These are phyloP conservation scores for Hylyphantes graminicola DNA, from an alignment of 1,140 invertebrate species.

Conservation along the genomic window DNA sequence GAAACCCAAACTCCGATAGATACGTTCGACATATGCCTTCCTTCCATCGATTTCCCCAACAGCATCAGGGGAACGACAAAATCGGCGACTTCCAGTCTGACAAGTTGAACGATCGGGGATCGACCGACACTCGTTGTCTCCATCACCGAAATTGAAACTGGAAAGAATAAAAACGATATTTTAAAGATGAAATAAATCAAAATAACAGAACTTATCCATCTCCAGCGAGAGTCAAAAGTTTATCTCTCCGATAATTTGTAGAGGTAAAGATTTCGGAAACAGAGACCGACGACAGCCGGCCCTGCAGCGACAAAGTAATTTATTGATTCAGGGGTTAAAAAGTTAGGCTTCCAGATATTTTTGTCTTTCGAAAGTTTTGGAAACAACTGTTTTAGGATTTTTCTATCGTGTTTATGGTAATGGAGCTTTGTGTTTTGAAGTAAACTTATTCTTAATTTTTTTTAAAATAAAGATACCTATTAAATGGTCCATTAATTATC, in stretches of 20 bases:
- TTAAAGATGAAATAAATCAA: constrained; percentile 46
- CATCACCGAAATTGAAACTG: constrained; percentile 21
- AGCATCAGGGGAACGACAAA: neutral
- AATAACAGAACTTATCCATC: constrained; percentile 33
- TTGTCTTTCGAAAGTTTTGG: too few species aligned
- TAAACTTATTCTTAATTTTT: too few species aligned
- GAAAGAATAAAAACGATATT: constrained; percentile 39
- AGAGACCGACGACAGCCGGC: constrained; percentile 28
- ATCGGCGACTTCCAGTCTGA: constrained; percentile 48
- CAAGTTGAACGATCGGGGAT: constrained; percentile 44
- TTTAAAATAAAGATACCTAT: too few species aligned
- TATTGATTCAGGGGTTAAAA: constrained; percentile 45
- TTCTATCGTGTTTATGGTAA: too few species aligned
- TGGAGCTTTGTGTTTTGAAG: too few species aligned
- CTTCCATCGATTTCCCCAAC: constrained; percentile 30
- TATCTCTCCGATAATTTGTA: constrained; percentile 54
- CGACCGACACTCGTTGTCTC: constrained; percentile 24
- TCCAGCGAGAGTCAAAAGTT: constrained; percentile 47
- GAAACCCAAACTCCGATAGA: constrained; percentile 54
- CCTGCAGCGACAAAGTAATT: constrained; percentile 20
- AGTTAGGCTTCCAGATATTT: neutral
- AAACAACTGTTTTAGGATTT: too few species aligned
- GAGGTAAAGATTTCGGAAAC: constrained; percentile 27
- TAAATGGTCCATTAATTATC: too few species aligned
- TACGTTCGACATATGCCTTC: constrained; percentile 54